phyloP scores from a whole-genome alignment of 2,113 vertebrate species.

The Castor canadensis region DNA sequence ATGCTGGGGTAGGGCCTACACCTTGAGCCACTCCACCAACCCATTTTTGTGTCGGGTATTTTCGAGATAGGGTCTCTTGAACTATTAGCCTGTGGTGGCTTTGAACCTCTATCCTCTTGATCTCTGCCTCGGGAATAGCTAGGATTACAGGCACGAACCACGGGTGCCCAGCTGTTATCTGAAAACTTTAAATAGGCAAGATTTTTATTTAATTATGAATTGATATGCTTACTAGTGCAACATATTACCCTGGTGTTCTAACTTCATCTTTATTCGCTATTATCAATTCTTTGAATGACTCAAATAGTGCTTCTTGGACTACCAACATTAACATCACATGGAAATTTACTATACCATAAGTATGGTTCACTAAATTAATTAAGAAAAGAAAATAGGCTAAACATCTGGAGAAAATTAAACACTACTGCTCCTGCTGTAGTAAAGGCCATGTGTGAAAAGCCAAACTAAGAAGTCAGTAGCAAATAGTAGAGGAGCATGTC shows the following conservation, averaged over 20 bases:
- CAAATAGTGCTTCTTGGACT: neutral
- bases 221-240: neutral
- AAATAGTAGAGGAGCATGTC: neutral
- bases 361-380: neutral
- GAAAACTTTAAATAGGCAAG: neutral
- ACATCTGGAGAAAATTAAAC: neutral
- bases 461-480: conserved; percentile 1
- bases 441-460: neutral
- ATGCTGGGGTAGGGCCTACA: too few species aligned
- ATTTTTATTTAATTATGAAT: conserved; percentile 40
- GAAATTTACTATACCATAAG: neutral
- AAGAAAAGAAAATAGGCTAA: conserved; percentile 34
- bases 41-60: too few species aligned
- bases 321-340: neutral
- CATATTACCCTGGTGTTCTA: neutral
- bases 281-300: conserved; percentile 5
- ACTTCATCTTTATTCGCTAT: neutral
- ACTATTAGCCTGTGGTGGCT: too few species aligned
- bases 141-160: too few species aligned
- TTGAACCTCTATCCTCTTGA: too few species aligned
- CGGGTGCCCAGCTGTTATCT: too few species aligned
- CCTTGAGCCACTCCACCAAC: too few species aligned
- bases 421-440: neutral
- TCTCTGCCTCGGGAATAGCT: too few species aligned
- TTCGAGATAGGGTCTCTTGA: too few species aligned